phyloP scores from a whole-genome alignment of 2,113 vertebrate genomes.

The Vulpes vulpes region DNA sequence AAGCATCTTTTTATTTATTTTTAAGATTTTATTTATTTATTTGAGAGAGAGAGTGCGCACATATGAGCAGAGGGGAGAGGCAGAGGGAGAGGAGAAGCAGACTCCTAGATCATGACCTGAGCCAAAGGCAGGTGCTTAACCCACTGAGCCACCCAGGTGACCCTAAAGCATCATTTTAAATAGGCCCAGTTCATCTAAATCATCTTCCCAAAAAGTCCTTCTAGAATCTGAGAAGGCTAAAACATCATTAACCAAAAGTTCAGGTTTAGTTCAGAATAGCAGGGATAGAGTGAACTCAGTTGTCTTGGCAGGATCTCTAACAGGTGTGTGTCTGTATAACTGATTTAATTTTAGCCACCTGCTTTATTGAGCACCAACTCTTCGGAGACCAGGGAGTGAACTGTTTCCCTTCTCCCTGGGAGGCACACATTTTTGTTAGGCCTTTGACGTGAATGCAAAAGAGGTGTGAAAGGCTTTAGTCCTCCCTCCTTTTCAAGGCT shows the following conservation, averaged over 20 bases:
- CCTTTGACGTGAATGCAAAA: neutral
- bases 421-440: neutral
- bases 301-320: neutral
- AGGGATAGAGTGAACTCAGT: neutral
- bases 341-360: neutral
- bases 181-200: neutral
- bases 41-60: neutral
- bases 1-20: neutral
- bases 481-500: neutral
- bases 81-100: neutral
- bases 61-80: neutral
- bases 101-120: neutral
- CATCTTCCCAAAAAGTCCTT: neutral
- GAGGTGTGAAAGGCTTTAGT: neutral
- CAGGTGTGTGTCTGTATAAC: neutral
- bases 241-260: constrained; percentile 28
- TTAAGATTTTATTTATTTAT: neutral
- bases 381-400: neutral
- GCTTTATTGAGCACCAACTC: neutral
- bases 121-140: neutral
- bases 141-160: neutral
- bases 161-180: constrained; percentile 10
- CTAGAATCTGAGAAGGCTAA: neutral
- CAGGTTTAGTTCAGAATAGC: neutral
- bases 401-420: neutral